These are phyloP conservation scores for Plestiodon gilberti DNA, from an alignment of 2,113 vertebrate genomes.

Conservation along the genomic window DNA sequence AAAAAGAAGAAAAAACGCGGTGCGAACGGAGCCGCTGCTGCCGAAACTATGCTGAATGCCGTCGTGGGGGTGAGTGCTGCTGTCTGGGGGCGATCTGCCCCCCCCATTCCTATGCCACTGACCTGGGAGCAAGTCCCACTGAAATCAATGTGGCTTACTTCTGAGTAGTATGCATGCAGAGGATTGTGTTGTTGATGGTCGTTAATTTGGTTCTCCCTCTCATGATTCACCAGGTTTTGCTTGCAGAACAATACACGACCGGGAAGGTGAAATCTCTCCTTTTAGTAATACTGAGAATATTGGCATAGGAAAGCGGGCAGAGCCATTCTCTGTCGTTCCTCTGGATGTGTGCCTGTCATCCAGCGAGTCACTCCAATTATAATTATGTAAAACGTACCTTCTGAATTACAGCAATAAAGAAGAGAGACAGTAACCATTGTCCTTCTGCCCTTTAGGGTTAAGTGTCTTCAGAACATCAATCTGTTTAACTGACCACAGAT, in stretches of 20 bases:
- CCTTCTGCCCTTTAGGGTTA: slow-evolving; percentile 48
- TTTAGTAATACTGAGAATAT: neutral
- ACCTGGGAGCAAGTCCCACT: no score
- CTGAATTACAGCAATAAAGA: slow-evolving; percentile 8
- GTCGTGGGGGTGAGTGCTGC: no score
- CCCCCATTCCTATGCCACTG: no score
- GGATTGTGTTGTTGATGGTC: no score
- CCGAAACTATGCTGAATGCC: no score
- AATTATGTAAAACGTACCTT: slow-evolving; percentile 3
- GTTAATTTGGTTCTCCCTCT: neutral
- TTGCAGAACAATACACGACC: neutral
- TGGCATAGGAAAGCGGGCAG: neutral
- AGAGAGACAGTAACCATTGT: neutral
- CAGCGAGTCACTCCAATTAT: neutral
- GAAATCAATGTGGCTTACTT: no score
- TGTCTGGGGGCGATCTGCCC: no score
- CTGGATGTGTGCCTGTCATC: neutral
- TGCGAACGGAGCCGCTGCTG: no score
- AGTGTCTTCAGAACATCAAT: slow-evolving; percentile 51
- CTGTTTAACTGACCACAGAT: slow-evolving; percentile 35
- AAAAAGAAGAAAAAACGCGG: no score
- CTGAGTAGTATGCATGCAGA: no score
- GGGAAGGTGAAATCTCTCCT: neutral
- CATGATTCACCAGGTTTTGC: neutral
- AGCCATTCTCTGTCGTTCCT: fast-evolving